Base-by-base conservation (phyloP, 1,140 invertebrate species). In the Pomacea maculata region DNA sequence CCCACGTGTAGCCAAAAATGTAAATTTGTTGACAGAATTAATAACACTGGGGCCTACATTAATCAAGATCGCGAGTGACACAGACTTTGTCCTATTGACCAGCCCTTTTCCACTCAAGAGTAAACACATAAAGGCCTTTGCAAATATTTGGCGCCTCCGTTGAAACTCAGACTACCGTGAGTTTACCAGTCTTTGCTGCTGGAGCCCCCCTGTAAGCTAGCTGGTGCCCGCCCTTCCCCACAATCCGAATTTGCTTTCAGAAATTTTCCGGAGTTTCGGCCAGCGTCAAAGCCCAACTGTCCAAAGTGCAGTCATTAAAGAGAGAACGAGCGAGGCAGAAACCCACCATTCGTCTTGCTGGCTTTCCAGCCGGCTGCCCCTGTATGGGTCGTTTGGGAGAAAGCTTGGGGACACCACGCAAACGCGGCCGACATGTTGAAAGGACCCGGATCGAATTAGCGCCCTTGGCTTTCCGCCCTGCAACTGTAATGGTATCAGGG, bases 201-300 rank as follows among this genome's bases (percentile, higher is more conserved):
- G 11, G 57, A 17, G 11, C 57, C 57, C 57, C 21, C 65, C 65
- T 78, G 77, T 70, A 54, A 65, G 45, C 75, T 77, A 63, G 45
- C 63, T 77, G 61, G 75, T 21, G 15, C 73, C 65, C 64, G 65
- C 77, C 52, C 77, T 71, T 78, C 65, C 64, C 77, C 70, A 78
- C 77, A 78, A 78, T 67, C 77, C 77, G 77, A 78, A 78, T 78
- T 78, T 78, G 77, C 77, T 78, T 78, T 78, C 77, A 78, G 34
- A n/a, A 34, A 78, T 78, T 78, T 78, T 78, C 77, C 77, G 77
- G 65, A 21, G 64, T 52, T 57, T 78, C 77, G 77, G 77, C 19
- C 77, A 78, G 65, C 77, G 77, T 78, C 77, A 78, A 78, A 70
- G 77, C 70, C 45, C 63, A 61, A 54, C 77, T 78, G 64, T 65